Evolutionary conservation across 2,888 invertebrate genomes (phyloP).

Genomic region (Acanthosepion pharaonis): DNA sequence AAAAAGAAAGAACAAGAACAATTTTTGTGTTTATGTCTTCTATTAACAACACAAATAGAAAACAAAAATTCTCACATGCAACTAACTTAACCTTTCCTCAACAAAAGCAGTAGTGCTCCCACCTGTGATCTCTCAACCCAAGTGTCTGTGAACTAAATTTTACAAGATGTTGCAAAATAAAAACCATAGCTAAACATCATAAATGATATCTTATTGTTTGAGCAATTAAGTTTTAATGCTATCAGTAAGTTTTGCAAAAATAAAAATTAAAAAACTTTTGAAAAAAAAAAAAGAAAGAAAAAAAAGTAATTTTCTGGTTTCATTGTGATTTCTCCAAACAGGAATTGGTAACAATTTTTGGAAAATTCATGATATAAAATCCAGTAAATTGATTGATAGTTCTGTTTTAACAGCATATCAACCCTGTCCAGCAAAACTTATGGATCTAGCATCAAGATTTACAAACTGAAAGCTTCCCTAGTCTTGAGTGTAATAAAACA

Average conservation of each 20-base stretch:
- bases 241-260: neutral
- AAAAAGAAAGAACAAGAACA: neutral
- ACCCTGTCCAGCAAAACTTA: neutral
- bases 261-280: too few relatives aligned
- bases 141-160: neutral
- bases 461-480: neutral
- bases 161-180: neutral
- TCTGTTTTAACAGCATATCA: too few relatives aligned
- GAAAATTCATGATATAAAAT: neutral
- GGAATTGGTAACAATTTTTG: neutral
- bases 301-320: neutral
- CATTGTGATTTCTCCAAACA: neutral
- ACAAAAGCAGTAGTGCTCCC: too few relatives aligned
- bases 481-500: neutral
- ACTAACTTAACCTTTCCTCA: too few relatives aligned
- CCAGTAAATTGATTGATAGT: neutral
- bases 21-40: neutral
- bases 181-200: neutral
- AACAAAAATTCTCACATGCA: neutral
- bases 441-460: neutral
- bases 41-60: neutral
- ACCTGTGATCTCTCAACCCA: neutral
- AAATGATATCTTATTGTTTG: neutral
- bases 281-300: too few relatives aligned
- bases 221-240: neutral